These are phyloP conservation scores for Etheostoma perlongum DNA, from an alignment of 2,797 vertebrate species.

Conservation along the genomic window DNA sequence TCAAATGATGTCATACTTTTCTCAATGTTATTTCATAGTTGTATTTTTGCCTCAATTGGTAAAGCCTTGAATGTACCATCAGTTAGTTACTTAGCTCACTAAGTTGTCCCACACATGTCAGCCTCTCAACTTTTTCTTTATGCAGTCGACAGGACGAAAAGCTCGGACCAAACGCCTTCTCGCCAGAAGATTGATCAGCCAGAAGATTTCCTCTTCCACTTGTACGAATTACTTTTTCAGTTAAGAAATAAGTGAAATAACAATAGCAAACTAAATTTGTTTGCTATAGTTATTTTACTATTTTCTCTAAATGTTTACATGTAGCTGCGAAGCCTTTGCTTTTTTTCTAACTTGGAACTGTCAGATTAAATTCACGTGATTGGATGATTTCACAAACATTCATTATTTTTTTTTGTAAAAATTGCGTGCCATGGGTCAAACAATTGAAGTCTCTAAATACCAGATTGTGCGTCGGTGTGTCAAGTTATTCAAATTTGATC, in stretches of 20 bases:
- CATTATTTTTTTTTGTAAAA: slow-evolving; percentile 45
- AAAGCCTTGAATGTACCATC: slow-evolving; percentile 77
- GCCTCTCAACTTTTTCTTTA: slow-evolving; percentile 6
- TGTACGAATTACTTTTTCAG: slow-evolving; percentile 15
- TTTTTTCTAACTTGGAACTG: slow-evolving; percentile 19
- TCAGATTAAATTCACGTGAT: slow-evolving; percentile 42
- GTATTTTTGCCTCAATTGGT: slow-evolving; percentile 66
- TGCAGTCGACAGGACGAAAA: slow-evolving; percentile 22
- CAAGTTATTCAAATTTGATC: slow-evolving; percentile 19
- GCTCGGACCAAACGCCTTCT: slow-evolving; percentile 24
- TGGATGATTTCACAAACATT: slow-evolving; percentile 48
- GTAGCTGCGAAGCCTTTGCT: slow-evolving; percentile 59
- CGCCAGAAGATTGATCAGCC: background rate
- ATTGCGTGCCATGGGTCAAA: slow-evolving; percentile 32
- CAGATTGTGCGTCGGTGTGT: slow-evolving; percentile 50
- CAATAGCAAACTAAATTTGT: no score
- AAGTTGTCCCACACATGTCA: slow-evolving; percentile 3
- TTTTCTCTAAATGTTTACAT: slow-evolving; percentile 46
- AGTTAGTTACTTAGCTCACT: background rate
- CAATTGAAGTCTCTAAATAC: slow-evolving; percentile 40
- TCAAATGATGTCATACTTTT: slow-evolving; percentile 33
- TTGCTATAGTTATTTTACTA: slow-evolving; percentile 29
- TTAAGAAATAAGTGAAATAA: background rate
- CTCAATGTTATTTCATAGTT: slow-evolving; percentile 28
- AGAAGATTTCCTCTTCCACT: background rate